Conservation (phyloP, 2,113 vertebrate species). For the Carassius carassius region DNA sequence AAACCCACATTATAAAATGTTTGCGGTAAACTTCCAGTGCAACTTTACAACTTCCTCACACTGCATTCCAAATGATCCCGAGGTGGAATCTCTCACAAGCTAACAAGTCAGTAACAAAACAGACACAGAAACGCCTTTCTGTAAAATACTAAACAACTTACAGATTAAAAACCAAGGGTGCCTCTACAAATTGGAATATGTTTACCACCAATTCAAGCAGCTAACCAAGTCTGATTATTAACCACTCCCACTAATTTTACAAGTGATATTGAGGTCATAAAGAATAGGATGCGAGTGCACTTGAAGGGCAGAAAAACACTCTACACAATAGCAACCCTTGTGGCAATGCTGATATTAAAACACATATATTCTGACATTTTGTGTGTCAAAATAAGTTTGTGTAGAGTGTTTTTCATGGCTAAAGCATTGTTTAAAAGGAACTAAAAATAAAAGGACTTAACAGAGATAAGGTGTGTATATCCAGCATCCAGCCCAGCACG, state of each 20-base stretch:
- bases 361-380: background rate
- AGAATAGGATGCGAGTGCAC: conserved; percentile 22
- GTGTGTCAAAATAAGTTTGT: background rate
- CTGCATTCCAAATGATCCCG: conserved; percentile 27
- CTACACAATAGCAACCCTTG: conserved; percentile 7
- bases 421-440: background rate
- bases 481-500: conserved; percentile 44
- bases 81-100: background rate
- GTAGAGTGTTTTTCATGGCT: background rate
- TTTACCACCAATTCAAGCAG: conserved; percentile 42
- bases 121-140: background rate
- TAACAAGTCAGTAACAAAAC: background rate
- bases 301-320: conserved; percentile 9
- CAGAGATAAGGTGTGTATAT: conserved; percentile 28
- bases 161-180: conserved; percentile 1
- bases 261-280: background rate
- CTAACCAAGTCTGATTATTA: conserved; percentile 22
- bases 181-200: conserved; percentile 29
- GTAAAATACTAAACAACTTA: background rate
- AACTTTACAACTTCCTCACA: conserved; percentile 24
- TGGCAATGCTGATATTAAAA: background rate
- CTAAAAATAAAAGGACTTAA: background rate
- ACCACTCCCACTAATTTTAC: conserved; percentile 1
- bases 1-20: background rate
- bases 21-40: background rate